phyloP scores from a whole-genome alignment of 2,888 invertebrate species.

The Nesidiocoris tenuis region DNA sequence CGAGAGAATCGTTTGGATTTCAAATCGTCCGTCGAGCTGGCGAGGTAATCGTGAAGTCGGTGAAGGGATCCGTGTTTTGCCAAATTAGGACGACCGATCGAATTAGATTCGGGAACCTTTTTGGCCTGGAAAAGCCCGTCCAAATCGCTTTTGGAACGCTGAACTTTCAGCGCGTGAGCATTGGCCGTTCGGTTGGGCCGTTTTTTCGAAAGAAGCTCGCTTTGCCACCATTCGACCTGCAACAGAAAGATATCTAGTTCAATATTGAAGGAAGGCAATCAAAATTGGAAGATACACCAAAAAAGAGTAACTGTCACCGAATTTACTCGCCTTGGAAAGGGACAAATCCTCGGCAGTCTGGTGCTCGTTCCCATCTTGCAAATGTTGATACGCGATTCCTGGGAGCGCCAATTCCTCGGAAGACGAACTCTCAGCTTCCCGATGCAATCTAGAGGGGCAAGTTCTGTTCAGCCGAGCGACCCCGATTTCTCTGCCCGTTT shows the following conservation, averaged over 20 bases:
- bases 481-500: too few species aligned
- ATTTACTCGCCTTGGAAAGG: constrained; percentile 14
- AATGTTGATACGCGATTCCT: background rate
- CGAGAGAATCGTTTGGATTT: background rate
- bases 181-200: background rate
- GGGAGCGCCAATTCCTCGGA: background rate
- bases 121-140: background rate
- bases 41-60: background rate
- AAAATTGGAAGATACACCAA: too few species aligned
- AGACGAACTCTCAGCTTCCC: background rate
- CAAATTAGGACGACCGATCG: background rate
- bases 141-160: background rate
- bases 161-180: background rate
- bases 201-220: background rate
- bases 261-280: too few species aligned
- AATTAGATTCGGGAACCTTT: too few species aligned
- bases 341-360: constrained; percentile 1
- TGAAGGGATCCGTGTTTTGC: background rate
- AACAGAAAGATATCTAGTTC: background rate
- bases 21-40: background rate
- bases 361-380: background rate
- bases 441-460: background rate
- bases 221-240: constrained; percentile 21
- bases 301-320: too few species aligned
- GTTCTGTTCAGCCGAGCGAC: background rate